Evolutionary conservation across 2,113 vertebrate species (phyloP), one percentile per base, ranked within the genome.

Genomic region (Phrynosoma blainvillii): DNA sequence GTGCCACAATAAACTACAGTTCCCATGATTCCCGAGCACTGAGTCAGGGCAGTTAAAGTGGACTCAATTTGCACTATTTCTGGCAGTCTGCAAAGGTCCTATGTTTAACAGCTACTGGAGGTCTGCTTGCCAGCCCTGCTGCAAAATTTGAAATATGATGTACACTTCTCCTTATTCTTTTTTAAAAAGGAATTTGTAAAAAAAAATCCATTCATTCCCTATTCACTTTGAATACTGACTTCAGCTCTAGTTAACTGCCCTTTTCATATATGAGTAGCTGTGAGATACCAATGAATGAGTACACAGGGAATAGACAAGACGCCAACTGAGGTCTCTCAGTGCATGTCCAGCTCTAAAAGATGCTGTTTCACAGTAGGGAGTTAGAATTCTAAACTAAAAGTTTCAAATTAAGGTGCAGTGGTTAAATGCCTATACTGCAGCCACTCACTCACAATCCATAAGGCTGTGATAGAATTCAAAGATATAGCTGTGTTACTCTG

Each of bases 141-240:
- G 42, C 40, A 78, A 86, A 70, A 54, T 21, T 30, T 47, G 40
- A 66, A 25, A 47, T 54, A 32, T n/a, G 32, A 40, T 75, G 25
- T 47, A 47, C 36, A 75, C 47, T 16, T 32, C 7, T 11, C 40
- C 30, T 25, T 52, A 1, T 47, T 40, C 59, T 79, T 13, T 56
- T 62, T 40, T 30, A 7, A 20, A 68, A 47, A 65, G 40, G 59
- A 7, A 78, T 52, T 86, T 66, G 42, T 83, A 79, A 70, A 77
- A 36, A 36, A 36, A 85, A 65, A 47, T 8, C 77, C 16, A 66
- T 88, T 88, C 59, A 54, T 68, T 83, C 82, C 68, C 73, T 83
- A 88, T 77, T 82, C 86, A 83, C 70, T 82, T 76, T 82, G 86
- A 87, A 82, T 82, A 47, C 40, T 82, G 32, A 36, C 71, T 88